Evolutionary conservation across 2,797 vertebrate genomes (phyloP), one percentile per base, ranked within the genome.

Genomic region (Amblyraja radiata): DNA sequence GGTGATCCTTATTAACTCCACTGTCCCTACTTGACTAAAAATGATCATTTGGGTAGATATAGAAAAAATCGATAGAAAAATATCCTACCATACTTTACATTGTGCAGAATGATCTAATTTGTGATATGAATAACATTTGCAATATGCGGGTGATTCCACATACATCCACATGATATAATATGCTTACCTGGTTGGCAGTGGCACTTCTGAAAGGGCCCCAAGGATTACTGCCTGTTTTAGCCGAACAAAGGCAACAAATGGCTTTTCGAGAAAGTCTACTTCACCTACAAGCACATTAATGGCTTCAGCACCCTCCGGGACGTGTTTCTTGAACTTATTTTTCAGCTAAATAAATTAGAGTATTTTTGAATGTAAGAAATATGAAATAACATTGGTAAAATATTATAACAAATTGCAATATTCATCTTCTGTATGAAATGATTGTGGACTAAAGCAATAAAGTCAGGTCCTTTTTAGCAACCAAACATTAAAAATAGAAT

Each of bases 171-270:
- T 80, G 4, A 80, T 25, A 16, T 11, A 92, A 46, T 76, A 76
- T 83, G 1, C 93, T 95, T 94, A 97, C 97, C 97, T 97, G 95
- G 96, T 97, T 54, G 97, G 96, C 10, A 97, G 94, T 91, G 95
- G 83, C 1, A 97, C 95, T 93, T 97, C 97, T 0, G 94, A 95
- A 90, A 97, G 94, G 0, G 94, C 94, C 61, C 96, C 96, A 0
- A 97, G 95, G 84, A 94, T 93, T 74, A 95, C 94, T 0, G 94
- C 94, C 9, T 39, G 83, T 94, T n/a, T 94, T 65, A 97, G 94
- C 39, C 96, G 95, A 83, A 97, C 94, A 93, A 97, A 97, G 93
- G 94, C 94, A 0, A 93, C 79, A n/a, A 97, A 95, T 5, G 96
- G 96, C 93, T 96, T 95, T 83, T 94, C 94, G 93, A 97, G 94